Base-by-base conservation (phyloP, 2,113 vertebrate genomes). In the Chaetops frenatus region DNA sequence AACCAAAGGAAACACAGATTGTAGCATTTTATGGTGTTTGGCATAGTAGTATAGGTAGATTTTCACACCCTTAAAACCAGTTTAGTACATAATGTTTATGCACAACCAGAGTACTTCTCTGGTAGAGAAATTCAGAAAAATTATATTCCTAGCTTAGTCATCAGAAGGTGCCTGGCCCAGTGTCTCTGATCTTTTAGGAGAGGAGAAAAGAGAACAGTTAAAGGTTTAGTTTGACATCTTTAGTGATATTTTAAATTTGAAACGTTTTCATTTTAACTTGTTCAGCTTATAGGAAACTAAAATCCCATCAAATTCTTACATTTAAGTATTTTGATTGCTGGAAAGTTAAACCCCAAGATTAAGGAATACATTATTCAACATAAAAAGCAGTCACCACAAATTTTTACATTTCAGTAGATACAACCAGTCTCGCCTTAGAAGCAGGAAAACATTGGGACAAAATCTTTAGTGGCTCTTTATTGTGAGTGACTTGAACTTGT, bases 391-490 rank as follows among this genome's bases (percentile, higher is more conserved):
- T 57, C 24, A 69, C 31, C 7, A 5, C 8, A 44, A 88, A 88
- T 47, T 66, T 84, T 82, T 94, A 62, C 84, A 85, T 74, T 81
- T 76, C 35, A 66, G 80, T 69, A 85, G 58, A 42, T 79, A 79
- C 17, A 92, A 47, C n/a, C 6, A 5, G 13, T 67, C 83, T 33
- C 9, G 78, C 47, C 92, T 81, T 89, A 61, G 8, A 25, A 89
- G 86, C 91, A 96, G 78, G 29, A 92, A 88, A 96, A 69, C 56
- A 81, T 57, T 72, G 28, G 72, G 50, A 23, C 57, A 94, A 86
- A 92, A 82, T 92, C 82, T 96, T 97, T 45, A 92, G 88, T 64
- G 87, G 66, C 71, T 85, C n/a, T 62, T 94, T 86, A 82, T 29
- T 94, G 33, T 92, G 40, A 96, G n/a, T 87, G 80, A 53, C 73